Base-by-base conservation (phyloP, 2,113 vertebrate species). In the Cairina moschata region DNA sequence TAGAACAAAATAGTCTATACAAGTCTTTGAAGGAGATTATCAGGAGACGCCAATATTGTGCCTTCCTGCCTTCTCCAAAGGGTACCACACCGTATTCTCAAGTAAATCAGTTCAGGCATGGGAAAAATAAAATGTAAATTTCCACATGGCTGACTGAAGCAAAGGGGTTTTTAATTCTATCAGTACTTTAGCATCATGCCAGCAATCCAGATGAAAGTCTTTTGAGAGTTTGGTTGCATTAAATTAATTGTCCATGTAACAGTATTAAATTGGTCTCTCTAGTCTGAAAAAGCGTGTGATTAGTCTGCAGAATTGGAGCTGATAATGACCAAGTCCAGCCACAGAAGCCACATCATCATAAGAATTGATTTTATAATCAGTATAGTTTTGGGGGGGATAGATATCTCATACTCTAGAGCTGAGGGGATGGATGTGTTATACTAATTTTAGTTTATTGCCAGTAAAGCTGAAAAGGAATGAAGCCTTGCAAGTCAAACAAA, bases 221-320 rank as follows among this genome's bases (percentile, higher is more conserved):
- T 54, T 8, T 68, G 89, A 92, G 93, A 91, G 72, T 93, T 92
- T 74, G 42, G 84, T 81, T 89, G 87, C 76, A 93, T 91, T 72
- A 95, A 95, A 94, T 96, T 93, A 94, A 95, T 93, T 95, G 94
- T 48, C 91, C 86, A 54, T 88, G 62, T 83, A 95, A 87, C 15
- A 26, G 93, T 90, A 93, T 94, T 75, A 95, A 87, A 95, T 63
- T 68, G 82, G 59, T 86, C 63, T 90, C 87, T 88, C 82, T 95
- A 91, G 95, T 92, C 66, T 93, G 73, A 81, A 85, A 91, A 95
- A 88, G 60, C 10, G 3, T 0, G 4, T 0, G 8, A 93, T 96
- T 77, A 86, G 50, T 81, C 82, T 94, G 85, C 59, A 84, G 85
- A 83, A 95, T 55, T 76, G 72, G 60, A 82, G 71, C 79, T 48